These are phyloP conservation scores for Nannoperca australis DNA, from an alignment of 2,797 vertebrate genomes.

Conservation along the genomic window DNA sequence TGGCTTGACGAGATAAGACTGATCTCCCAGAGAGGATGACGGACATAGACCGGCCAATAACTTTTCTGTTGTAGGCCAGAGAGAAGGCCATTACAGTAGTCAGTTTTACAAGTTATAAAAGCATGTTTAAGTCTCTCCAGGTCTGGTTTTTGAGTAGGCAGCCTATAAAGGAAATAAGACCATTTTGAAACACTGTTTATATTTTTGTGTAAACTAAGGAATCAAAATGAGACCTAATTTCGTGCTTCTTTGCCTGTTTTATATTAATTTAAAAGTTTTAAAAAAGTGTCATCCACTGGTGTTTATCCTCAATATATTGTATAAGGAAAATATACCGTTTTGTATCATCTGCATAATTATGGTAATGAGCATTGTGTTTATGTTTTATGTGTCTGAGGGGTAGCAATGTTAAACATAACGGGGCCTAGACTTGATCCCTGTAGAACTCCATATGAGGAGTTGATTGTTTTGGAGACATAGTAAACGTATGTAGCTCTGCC, in stretches of 20 bases:
- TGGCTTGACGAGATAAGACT: too few relatives aligned
- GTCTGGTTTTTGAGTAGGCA: background rate
- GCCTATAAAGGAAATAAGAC: too few relatives aligned
- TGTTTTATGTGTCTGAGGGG: background rate
- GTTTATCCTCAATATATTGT: background rate
- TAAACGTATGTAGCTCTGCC: background rate
- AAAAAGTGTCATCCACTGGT: background rate
- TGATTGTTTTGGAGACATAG: too few relatives aligned
- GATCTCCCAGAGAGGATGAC: too few relatives aligned
- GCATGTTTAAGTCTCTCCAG: background rate
- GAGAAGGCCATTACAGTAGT: background rate
- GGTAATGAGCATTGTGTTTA: background rate
- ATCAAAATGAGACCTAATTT: too few relatives aligned
- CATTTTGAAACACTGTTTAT: background rate
- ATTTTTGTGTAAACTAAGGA: background rate
- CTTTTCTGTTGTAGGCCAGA: background rate
- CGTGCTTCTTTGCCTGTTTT: too few relatives aligned
- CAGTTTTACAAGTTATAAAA: background rate
- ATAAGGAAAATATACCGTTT: too few relatives aligned
- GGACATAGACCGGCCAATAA: too few relatives aligned
- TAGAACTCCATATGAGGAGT: background rate
- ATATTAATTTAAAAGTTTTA: too few relatives aligned
- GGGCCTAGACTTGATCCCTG: background rate
- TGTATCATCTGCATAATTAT: background rate
- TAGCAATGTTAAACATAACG: background rate